Evolutionary conservation across 2,888 invertebrate genomes (phyloP).

Genomic region (Rotaria magnacalcarata): DNA sequence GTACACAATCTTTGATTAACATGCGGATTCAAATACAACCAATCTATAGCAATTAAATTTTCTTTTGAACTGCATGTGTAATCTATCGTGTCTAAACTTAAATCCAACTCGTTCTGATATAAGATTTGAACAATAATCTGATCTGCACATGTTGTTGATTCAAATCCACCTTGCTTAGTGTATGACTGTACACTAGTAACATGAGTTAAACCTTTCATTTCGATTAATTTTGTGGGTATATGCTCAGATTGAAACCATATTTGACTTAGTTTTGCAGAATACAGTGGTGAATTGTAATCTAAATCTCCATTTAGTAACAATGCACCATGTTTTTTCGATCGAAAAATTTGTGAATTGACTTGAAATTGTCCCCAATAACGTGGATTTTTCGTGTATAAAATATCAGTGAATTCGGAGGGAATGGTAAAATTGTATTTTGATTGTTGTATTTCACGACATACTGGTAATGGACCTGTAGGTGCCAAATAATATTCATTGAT

Average conservation of each 20-base stretch:
- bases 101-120: neutral
- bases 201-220: constrained; percentile 20
- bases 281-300: constrained; percentile 1
- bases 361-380: neutral
- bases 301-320: neutral
- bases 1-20: constrained; percentile 4
- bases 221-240: neutral
- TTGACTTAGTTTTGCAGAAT: neutral
- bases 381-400: neutral
- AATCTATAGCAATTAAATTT: constrained; percentile 18
- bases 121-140: neutral
- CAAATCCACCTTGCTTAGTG: neutral
- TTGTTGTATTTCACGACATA: neutral
- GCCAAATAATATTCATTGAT: neutral
- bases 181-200: neutral
- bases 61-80: constrained; percentile 3
- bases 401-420: neutral
- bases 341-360: neutral
- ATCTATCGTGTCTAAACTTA: neutral
- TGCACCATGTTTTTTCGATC: neutral
- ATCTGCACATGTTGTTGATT: neutral
- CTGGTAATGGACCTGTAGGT: neutral
- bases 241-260: neutral
- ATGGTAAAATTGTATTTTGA: neutral
- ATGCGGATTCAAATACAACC: neutral